These are phyloP conservation scores for Lepeophtheirus salmonis DNA, from an alignment of 1,140 invertebrate genomes.

Conservation along the genomic window DNA sequence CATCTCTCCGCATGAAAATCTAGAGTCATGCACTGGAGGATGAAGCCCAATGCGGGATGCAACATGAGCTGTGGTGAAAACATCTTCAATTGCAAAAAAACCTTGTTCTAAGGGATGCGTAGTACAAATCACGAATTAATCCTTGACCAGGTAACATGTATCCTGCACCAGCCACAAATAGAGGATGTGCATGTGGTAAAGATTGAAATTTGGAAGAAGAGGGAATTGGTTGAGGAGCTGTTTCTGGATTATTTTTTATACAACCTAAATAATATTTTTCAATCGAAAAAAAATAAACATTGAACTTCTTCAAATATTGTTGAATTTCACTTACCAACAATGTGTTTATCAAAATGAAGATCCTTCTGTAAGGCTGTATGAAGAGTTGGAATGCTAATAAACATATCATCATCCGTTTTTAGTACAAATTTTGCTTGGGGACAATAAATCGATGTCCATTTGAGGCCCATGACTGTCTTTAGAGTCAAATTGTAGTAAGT, in stretches of 20 bases:
- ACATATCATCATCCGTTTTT: constrained; percentile 22
- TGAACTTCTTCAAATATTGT: not conserved
- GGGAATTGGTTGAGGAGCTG: not conserved
- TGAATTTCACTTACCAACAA: not conserved
- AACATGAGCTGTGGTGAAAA: constrained; percentile 28
- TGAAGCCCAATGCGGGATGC: constrained; percentile 21
- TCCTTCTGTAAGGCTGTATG: not conserved
- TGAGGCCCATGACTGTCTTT: constrained; percentile 19
- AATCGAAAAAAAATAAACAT: not conserved
- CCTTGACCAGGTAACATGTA: constrained; percentile 26
- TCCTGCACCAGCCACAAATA: constrained; percentile 27
- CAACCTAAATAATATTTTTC: not conserved
- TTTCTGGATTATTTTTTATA: not conserved
- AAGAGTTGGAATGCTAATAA: constrained; percentile 2
- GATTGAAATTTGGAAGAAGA: not conserved
- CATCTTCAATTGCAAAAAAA: constrained; percentile 29
- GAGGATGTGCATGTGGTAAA: constrained; percentile 23
- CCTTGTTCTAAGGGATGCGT: constrained; percentile 22
- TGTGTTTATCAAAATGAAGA: not conserved
- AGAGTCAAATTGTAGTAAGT: constrained; percentile 22
- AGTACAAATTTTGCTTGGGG: constrained; percentile 20
- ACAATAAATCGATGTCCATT: constrained; percentile 20
- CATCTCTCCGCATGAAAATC: constrained; percentile 24
- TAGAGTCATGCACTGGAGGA: constrained; percentile 21
- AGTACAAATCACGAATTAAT: constrained; percentile 24